These are phyloP conservation scores for Tragelaphus strepsiceros DNA, from an alignment of 2,113 vertebrate genomes.

Conservation along the genomic window DNA sequence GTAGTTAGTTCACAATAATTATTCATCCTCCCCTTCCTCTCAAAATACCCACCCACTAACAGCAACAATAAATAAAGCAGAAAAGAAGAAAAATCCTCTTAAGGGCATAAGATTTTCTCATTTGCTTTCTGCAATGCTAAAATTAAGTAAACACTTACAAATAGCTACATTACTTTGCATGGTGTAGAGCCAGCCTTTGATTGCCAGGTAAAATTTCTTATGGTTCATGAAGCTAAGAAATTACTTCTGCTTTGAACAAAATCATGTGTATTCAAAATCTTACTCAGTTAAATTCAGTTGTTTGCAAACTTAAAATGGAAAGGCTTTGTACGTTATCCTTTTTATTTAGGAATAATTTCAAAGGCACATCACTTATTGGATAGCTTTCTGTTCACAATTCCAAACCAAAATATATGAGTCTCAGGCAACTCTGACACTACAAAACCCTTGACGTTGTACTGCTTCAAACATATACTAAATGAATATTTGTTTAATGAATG, in stretches of 20 bases:
- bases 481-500: neutral
- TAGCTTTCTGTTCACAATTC: neutral
- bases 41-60: neutral
- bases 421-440: neutral
- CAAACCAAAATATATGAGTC: neutral
- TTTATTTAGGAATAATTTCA: neutral
- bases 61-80: neutral
- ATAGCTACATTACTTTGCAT: neutral
- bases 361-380: neutral
- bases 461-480: neutral
- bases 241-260: neutral
- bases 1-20: neutral
- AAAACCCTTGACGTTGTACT: neutral
- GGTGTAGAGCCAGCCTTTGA: neutral
- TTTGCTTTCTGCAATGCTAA: neutral
- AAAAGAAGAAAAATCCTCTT: neutral
- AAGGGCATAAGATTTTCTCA: neutral
- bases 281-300: neutral
- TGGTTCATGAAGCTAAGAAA: neutral
- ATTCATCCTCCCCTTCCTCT: neutral
- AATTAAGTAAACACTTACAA: neutral
- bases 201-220: neutral
- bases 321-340: neutral
- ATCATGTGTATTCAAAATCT: neutral
- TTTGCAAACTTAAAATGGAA: slow-evolving; percentile 22